Evolutionary conservation across 1,140 invertebrate species (phyloP).

Genomic region (Caenorhabditis briggsae): DNA sequence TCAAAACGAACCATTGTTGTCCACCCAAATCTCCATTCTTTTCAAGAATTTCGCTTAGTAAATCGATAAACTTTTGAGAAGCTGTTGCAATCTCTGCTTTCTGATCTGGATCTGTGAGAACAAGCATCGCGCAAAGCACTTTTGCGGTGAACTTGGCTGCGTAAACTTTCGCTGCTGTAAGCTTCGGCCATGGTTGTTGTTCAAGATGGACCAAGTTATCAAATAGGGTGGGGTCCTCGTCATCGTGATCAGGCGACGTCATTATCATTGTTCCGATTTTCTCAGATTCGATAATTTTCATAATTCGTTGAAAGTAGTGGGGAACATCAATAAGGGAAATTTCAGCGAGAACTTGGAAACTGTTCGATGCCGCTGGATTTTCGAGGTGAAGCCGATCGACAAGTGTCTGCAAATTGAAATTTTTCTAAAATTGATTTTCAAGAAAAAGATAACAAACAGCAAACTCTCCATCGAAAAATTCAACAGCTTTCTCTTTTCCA

Average conservation of each 20-base stretch:
- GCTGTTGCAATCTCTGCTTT: not conserved
- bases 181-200: slow-evolving; percentile 29
- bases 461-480: slow-evolving; percentile 8
- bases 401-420: not conserved
- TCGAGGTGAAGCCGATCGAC: not conserved
- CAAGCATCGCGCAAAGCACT: not conserved
- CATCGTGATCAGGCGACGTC: not conserved
- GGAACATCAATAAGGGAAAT: not conserved
- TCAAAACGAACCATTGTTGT: slow-evolving; percentile 9
- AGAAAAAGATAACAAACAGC: not conserved
- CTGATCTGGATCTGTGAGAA: not conserved
- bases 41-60: not conserved
- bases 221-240: not conserved
- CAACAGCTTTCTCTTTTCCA: not conserved
- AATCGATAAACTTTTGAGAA: slow-evolving; percentile 23
- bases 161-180: not conserved
- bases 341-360: slow-evolving; percentile 35
- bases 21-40: slow-evolving; percentile 21
- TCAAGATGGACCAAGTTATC: not conserved
- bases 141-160: slow-evolving; percentile 7
- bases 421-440: not conserved
- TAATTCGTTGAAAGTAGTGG: not conserved
- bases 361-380: not conserved
- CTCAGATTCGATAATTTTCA: slow-evolving; percentile 2
- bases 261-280: slow-evolving; percentile 1